phyloP scores from a whole-genome alignment of 92 coral and sea anemone genomes.

The Porites cylindrica region DNA sequence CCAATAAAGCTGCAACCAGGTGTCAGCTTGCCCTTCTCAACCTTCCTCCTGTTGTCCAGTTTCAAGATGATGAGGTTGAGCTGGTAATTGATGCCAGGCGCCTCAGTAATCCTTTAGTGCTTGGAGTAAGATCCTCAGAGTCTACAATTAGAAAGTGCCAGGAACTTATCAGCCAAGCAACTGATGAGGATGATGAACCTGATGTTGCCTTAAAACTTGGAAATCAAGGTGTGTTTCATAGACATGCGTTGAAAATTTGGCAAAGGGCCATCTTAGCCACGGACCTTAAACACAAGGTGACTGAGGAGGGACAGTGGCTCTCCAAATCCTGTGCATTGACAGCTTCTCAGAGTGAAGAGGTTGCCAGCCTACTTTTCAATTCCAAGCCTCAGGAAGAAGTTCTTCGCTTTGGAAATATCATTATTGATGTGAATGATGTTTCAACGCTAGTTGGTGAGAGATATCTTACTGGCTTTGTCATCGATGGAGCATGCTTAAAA shows the following conservation, averaged over 20 bases:
- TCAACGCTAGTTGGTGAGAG: constrained; percentile 53
- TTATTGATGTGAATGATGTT: constrained; percentile 57
- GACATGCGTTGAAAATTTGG: constrained; percentile 56
- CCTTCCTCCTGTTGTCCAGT: constrained; percentile 48
- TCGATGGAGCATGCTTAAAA: constrained; percentile 57
- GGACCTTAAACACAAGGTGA: constrained; percentile 1
- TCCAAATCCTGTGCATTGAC: constrained; percentile 22
- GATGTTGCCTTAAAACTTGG: constrained; percentile 58
- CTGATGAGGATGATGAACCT: constrained; percentile 36
- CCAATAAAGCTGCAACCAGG: constrained; percentile 16
- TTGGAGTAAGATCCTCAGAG: constrained; percentile 30
- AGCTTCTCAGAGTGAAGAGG: constrained; percentile 12
- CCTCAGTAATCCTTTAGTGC: constrained; percentile 34
- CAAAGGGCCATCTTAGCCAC: constrained; percentile 42
- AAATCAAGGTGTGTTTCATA: constrained; percentile 55
- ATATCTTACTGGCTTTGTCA: constrained; percentile 55
- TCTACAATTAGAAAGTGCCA: not conserved
- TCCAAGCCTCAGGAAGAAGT: constrained; percentile 50
- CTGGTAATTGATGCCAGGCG: constrained; percentile 18
- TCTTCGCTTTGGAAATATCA: constrained; percentile 21
- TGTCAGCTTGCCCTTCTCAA: constrained; percentile 39
- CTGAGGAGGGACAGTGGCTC: constrained; percentile 56
- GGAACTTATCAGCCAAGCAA: not conserved
- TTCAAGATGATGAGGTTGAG: constrained; percentile 23
- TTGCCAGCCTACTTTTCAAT: constrained; percentile 30